Evolutionary conservation across 2,797 vertebrate genomes (phyloP), one percentile per base, ranked within the genome.

Genomic region (Pangasius larnaudii): DNA sequence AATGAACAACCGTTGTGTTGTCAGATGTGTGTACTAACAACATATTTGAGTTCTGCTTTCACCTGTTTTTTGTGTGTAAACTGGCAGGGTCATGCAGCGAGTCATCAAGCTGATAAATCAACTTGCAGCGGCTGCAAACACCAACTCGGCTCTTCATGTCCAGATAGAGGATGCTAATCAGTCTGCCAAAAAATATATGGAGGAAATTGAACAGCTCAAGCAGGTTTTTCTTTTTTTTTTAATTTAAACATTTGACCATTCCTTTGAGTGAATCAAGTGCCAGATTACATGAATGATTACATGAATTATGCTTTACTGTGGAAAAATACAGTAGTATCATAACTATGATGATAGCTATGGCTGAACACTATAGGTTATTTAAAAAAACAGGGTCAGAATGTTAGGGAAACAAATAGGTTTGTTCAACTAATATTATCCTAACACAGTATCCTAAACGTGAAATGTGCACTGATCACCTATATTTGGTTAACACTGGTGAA

Each of bases 21-120:
- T 46, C 18, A 61, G 5, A 61, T 80, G 51, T 79, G 11, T 42
- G 18, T 74, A 59, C 13, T 22, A 5, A 11, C 71, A 61, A 39
- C 6, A 42, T 39, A 19, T 16, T 65, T 65, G 22, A 18, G 3
- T 72, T 36, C 5, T 53, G 85, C 75, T 75, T 85, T 9, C 63
- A 13, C 51, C 30, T 53, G n/a, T 24, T 24, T 51, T 42, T 5
- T 36, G 65, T 24, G 24, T 84, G 65, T 86, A 18, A 42, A 86
- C 22, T n/a, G n/a, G 1, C 93, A 97, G 96, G 18, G 92, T 96
- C 87, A 94, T 96, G 95, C 96, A 96, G 89, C 96, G 98, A 88
- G 93, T 97, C 88, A 90, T 98, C 91, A 97, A 95, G 33, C 95
- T 99, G 93, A 96, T 99, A 71, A 98, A 96, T 94, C 96, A 98